Evolutionary conservation across 2,888 invertebrate species (phyloP).

Genomic region (Dysmachus trigonus): DNA sequence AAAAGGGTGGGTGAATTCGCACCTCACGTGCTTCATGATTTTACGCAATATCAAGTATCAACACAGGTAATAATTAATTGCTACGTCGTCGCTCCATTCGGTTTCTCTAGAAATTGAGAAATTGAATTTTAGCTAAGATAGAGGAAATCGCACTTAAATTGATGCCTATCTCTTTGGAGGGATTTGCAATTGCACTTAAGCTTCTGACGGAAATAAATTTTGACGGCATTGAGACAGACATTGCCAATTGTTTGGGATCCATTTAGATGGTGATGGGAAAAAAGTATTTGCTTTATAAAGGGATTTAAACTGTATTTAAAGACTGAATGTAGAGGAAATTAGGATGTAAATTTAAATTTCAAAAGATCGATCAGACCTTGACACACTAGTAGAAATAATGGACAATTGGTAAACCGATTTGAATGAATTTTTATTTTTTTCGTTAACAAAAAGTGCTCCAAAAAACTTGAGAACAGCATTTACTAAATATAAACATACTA

Average conservation of each 20-base stretch:
- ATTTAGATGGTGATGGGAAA: background rate
- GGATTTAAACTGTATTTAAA: background rate
- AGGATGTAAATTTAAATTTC: background rate
- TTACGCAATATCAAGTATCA: background rate
- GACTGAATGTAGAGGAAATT: background rate
- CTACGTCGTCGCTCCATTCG: background rate
- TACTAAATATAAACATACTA: too few species aligned
- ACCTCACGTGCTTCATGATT: background rate
- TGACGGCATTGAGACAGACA: background rate
- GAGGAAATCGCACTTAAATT: background rate
- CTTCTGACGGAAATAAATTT: background rate
- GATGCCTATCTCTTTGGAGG: background rate
- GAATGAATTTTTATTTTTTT: background rate
- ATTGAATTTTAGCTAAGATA: background rate
- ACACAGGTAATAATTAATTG: background rate
- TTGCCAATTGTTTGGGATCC: background rate
- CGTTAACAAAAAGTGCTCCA: background rate
- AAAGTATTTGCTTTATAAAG: background rate
- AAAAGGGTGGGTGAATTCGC: background rate
- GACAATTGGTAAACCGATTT: background rate
- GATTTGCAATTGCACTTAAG: background rate
- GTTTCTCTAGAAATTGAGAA: background rate
- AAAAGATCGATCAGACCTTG: background rate
- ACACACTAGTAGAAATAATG: background rate
- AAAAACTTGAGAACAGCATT: too few species aligned